Evolutionary conservation across 2,113 vertebrate genomes (phyloP).

Genomic region (Tetrax tetrax): DNA sequence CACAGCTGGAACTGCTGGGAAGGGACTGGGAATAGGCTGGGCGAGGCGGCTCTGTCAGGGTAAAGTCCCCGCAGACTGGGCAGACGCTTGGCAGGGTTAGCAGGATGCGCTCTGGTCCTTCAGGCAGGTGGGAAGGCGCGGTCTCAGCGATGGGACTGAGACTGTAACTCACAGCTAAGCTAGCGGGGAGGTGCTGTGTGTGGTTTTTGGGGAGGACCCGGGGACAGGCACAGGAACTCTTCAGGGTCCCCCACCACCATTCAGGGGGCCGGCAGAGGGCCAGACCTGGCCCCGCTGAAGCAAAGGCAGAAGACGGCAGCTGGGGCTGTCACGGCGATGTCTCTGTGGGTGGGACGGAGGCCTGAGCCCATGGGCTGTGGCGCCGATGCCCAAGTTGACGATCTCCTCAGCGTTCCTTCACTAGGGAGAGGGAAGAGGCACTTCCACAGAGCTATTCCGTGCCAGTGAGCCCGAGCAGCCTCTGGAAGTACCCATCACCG

Average conservation of each 20-base stretch:
- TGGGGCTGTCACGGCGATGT: background rate
- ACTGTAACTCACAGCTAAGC: background rate
- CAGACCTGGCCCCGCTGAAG: background rate
- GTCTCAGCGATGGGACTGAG: background rate
- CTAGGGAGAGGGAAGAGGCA: background rate
- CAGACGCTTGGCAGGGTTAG: background rate
- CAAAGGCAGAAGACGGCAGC: background rate
- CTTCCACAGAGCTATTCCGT: background rate
- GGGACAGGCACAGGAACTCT: background rate
- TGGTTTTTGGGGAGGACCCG: background rate
- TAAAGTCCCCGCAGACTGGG: background rate
- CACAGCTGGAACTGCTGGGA: background rate
- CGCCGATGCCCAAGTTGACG: no score
- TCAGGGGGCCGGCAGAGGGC: no score
- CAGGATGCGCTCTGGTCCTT: background rate
- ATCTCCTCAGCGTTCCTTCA: no score
- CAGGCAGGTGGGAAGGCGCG: background rate
- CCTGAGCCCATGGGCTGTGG: no score
- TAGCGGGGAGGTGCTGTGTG: background rate
- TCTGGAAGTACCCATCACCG: background rate
- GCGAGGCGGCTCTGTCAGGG: accelerated
- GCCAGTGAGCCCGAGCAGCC: background rate
- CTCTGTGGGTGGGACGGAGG: no score
- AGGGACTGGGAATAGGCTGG: background rate
- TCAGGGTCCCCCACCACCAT: background rate